A percentile compares a stretch with the other conserved stretches of the same genome.
Evolutionary conservation across 2,888 invertebrate genomes (phyloP).

Genomic region (Antitype chi): DNA sequence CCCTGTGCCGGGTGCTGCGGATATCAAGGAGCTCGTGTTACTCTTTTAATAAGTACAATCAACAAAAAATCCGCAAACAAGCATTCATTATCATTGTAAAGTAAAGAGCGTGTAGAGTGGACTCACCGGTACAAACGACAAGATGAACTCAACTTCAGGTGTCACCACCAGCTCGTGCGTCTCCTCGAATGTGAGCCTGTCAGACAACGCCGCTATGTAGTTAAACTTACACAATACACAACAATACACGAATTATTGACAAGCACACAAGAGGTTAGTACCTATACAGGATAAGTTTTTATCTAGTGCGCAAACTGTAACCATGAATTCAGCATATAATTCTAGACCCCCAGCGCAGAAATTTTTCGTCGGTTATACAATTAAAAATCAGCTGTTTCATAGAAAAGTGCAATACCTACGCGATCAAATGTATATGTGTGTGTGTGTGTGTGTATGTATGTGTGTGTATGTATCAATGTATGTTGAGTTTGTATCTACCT

Average conservation of each 20-base stretch:
- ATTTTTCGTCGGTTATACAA: too few species aligned
- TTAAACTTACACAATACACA: background rate
- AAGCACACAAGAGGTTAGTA: background rate
- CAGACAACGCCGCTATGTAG: conserved; percentile 9
- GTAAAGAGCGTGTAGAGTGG: background rate
- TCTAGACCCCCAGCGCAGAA: too few species aligned
- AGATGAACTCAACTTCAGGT: conserved; percentile 79
- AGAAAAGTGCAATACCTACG: too few species aligned
- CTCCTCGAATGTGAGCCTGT: conserved; percentile 79
- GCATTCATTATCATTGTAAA: background rate
- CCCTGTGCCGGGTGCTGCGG: conserved; percentile 65
- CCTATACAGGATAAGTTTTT: too few species aligned
- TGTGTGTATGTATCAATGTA: too few species aligned
- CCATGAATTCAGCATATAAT: too few species aligned
- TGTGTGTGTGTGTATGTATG: too few species aligned
- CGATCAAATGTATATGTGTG: too few species aligned
- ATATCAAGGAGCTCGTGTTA: background rate
- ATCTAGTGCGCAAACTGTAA: too few species aligned
- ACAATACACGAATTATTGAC: background rate
- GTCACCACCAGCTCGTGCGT: conserved; percentile 77
- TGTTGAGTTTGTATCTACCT: too few species aligned
- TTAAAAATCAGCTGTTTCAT: too few species aligned
- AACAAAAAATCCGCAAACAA: background rate
- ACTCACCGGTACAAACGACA: conserved; percentile 82
- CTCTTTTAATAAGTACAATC: background rate